phyloP scores from a whole-genome alignment of 2,888 invertebrate genomes.

The Spatulosminthurus flaviceps region DNA sequence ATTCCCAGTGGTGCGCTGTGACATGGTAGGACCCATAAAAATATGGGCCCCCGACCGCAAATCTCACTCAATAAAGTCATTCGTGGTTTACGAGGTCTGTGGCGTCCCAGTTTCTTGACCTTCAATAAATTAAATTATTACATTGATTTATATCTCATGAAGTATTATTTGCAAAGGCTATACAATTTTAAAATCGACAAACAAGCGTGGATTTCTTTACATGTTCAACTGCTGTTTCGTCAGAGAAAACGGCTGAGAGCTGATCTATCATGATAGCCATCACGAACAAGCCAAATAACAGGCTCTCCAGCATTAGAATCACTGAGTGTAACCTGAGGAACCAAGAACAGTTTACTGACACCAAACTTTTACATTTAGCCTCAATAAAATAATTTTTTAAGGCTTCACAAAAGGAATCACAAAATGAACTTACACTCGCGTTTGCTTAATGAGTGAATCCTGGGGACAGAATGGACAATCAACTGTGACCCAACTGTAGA shows the following conservation, averaged over 20 bases:
- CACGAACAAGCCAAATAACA: conserved; percentile 88
- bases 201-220: conserved; percentile 65
- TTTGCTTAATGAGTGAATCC: conserved; percentile 75
- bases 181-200: conserved; percentile 7
- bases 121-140: conserved; percentile 26
- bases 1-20: conserved; percentile 63
- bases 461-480: conserved; percentile 76
- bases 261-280: conserved; percentile 87
- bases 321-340: conserved; percentile 80
- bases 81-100: conserved; percentile 70
- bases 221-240: conserved; percentile 85
- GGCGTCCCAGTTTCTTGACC: conserved; percentile 66
- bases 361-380: no score
- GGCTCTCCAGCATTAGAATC: conserved; percentile 80
- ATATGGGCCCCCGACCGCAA: conserved; percentile 78
- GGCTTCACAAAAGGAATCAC: conserved; percentile 65
- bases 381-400: no score
- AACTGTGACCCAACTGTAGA: conserved; percentile 76
- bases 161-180: neutral
- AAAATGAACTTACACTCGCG: conserved; percentile 82
- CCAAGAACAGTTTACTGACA: neutral
- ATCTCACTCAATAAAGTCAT: conserved; percentile 78
- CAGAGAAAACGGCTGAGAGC: conserved; percentile 82
- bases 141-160: neutral
- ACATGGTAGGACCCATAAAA: conserved; percentile 79